A percentile compares a stretch with the other conserved stretches of the same genome.
Conservation (phyloP, 2,797 vertebrate genomes). For the Enteromius afrohamiltoni region DNA sequence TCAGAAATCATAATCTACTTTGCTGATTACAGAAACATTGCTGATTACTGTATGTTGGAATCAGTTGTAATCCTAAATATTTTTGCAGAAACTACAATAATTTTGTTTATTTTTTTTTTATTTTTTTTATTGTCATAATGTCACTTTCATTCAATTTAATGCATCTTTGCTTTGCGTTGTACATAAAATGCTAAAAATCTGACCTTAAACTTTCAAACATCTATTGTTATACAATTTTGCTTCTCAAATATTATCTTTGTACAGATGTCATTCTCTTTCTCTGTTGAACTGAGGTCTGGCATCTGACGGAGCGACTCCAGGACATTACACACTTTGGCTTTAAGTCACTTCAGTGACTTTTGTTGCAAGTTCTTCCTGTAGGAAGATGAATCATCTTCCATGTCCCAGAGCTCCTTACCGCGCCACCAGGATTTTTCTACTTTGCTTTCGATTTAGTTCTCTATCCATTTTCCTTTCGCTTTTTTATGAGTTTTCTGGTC, state of each 20-base stretch:
- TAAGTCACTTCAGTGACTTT: conserved; percentile 4
- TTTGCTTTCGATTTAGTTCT: conserved; percentile 25
- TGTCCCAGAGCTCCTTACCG: conserved; percentile 19
- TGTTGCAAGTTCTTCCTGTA: conserved; percentile 29
- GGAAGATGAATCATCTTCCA: conserved; percentile 15
- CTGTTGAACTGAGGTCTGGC: not conserved
- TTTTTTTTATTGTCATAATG: not conserved
- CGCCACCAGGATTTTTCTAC: conserved; percentile 3
- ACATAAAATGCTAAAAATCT: not conserved
- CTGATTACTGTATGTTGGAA: not conserved
- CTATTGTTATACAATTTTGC: not conserved
- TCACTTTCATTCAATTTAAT: not conserved
- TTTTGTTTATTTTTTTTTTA: too few relatives aligned
- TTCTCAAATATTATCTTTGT: not conserved
- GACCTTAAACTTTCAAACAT: not conserved
- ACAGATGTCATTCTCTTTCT: not conserved
- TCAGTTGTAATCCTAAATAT: not conserved
- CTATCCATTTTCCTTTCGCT: conserved; percentile 15
- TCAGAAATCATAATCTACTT: not conserved
- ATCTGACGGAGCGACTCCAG: not conserved
- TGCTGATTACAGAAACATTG: not conserved
- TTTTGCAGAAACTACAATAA: not conserved
- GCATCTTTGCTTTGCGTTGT: not conserved
- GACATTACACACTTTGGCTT: not conserved
- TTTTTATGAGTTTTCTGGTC: conserved; percentile 37